These are phyloP conservation scores for Phalacrocorax aristotelis DNA, from an alignment of 2,113 vertebrate genomes.

Conservation along the genomic window DNA sequence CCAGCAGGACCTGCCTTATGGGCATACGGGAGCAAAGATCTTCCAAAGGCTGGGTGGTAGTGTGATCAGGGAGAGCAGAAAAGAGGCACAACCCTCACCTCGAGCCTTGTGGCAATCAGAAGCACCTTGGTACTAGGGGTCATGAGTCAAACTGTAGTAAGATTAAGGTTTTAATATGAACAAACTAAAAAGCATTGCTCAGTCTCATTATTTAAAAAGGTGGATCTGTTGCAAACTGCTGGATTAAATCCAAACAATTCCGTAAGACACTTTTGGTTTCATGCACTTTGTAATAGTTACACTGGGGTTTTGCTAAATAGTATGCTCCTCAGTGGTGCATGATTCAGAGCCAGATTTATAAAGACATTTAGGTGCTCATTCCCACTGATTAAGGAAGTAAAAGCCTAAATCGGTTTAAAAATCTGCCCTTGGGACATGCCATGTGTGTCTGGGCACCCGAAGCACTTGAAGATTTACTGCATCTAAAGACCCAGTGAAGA, in stretches of 20 bases:
- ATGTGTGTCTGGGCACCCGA: background rate
- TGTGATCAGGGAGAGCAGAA: background rate
- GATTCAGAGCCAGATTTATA: constrained; percentile 33
- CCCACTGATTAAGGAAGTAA: constrained; percentile 37
- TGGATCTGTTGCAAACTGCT: background rate
- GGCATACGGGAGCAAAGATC: background rate
- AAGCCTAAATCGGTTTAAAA: constrained; percentile 27
- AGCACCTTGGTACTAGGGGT: background rate
- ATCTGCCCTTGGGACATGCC: background rate
- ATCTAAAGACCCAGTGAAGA: background rate
- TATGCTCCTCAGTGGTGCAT: background rate
- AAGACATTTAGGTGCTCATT: constrained; percentile 33
- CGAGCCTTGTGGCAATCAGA: accelerated
- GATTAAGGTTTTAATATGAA: background rate
- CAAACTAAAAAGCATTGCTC: background rate
- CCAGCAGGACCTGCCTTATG: background rate
- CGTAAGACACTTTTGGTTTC: background rate
- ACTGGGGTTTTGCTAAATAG: constrained; percentile 4
- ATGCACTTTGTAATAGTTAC: background rate
- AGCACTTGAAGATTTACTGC: background rate
- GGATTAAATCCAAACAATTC: background rate
- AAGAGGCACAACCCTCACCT: background rate
- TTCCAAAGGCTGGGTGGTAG: background rate
- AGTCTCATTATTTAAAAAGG: background rate
- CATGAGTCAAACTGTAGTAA: background rate